Evolutionary conservation across 2,797 vertebrate species (phyloP), one percentile per base, ranked within the genome.

Genomic region (Galaxias olidus): DNA sequence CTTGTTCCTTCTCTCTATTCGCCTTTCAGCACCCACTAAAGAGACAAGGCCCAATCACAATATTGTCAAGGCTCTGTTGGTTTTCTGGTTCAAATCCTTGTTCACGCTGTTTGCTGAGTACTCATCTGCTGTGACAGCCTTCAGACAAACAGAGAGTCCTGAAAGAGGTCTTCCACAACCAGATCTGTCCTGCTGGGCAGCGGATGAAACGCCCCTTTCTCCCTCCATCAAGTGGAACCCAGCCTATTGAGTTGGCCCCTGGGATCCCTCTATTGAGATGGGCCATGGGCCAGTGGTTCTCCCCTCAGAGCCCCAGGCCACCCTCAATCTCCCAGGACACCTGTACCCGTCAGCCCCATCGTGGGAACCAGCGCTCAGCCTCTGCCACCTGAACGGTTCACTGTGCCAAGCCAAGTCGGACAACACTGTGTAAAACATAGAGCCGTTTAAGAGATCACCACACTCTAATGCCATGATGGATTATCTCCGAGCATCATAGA

Each of bases 31-130:
- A 86, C 88, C 87, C 86, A 91, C 87, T 90, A 92, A 92, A 85
- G 83, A 94, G 90, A 93, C 84, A 93, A 92, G 90, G 84, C 91
- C 91, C 93, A 90, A 92, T 93, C 92, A 93, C 94, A 93, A 91
- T 89, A 93, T 95, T 94, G 94, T 95, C 91, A 93, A 92, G 92
- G 92, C 91, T 92, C 92, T 94, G 93, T 94, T 95, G 92, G 88
- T 95, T 96, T 96, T 96, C 94, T 95, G 94, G 94, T 97, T 97
- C 93, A 98, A 96, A 96, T 96, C 94, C 95, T 95, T 95, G 94
- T 96, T 98, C 96, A 94, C 91, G 96, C 94, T 97, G 94, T 96
- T 98, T 96, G 94, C 94, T 94, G 96, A 96, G 95, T 94, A 94
- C 95, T 96, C 95, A 94, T 96, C 95, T 95, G 87, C 94, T 92